Evolutionary conservation across 1,140 invertebrate species (phyloP).

Genomic region (Berghia stephanieae): DNA sequence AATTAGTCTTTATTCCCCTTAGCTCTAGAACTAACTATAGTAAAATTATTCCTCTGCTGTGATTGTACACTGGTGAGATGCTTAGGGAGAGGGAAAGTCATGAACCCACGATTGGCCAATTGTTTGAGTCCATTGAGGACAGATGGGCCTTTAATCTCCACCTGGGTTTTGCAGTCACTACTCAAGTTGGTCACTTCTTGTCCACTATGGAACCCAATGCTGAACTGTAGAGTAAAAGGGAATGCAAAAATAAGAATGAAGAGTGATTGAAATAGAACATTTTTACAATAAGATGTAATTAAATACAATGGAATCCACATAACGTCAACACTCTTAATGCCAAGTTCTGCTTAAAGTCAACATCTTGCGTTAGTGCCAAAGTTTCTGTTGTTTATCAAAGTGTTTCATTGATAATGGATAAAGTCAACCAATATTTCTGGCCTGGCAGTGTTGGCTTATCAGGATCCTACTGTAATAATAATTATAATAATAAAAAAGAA

Average conservation of each 20-base stretch:
- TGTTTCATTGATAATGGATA: too few relatives aligned
- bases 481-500: too few relatives aligned
- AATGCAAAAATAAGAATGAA: not conserved
- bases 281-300: not conserved
- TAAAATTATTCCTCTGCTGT: conserved; percentile 16
- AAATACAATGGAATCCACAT: not conserved
- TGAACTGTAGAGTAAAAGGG: conserved; percentile 15
- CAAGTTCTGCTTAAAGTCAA: too few relatives aligned
- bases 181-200: not conserved
- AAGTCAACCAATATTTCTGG: too few relatives aligned
- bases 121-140: conserved; percentile 19
- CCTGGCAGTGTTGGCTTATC: too few relatives aligned
- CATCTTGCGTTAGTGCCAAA: too few relatives aligned
- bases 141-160: conserved; percentile 24
- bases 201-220: not conserved
- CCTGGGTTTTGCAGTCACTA: not conserved
- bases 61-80: conserved; percentile 7
- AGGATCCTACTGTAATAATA: too few relatives aligned
- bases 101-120: not conserved
- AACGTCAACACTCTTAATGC: not conserved
- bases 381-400: too few relatives aligned
- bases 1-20: too few relatives aligned
- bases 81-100: conserved; percentile 26
- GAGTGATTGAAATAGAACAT: not conserved
- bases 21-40: too few relatives aligned